Evolutionary conservation across 2,113 vertebrate species (phyloP), one percentile per base, ranked within the genome.

Genomic region (Pelusios castaneus): DNA sequence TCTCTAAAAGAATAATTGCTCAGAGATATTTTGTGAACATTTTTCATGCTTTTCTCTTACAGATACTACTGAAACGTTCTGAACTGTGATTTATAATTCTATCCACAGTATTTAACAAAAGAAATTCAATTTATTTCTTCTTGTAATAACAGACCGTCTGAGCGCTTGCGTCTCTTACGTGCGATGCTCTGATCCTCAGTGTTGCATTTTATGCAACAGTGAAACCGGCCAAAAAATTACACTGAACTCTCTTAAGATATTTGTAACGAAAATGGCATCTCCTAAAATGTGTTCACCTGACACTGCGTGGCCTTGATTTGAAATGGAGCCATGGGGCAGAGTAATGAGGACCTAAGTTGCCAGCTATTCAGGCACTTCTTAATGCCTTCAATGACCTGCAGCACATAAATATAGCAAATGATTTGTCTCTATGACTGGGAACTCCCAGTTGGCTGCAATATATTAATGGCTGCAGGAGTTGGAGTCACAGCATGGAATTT

Each of bases 81-180:
- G 0, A 89, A 45, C n/a, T 56, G 86, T 54, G 82, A 93, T 94
- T 96, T 95, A 87, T 89, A 86, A 83, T 67, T 93, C 88, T 94
- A 95, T 91, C 3, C 0, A 92, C 84, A 95, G 84, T 94, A 84
- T 79, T 96, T 93, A 96, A 87, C 80, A 89, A 85, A 83, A 92
- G 80, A 94, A 97, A 96, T 87, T 89, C 60, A 94, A 90, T 95
- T 94, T 85, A 95, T 96, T 95, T 83, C 87, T 82, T 80, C 90
- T 78, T 51, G 6, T 91, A 80, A 86, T 84, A 93, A 94, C 47
- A 78, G 80, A 85, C 87, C 56, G 55, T 29, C 89, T 63, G 81
- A 96, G 80, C 10, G 58, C 24, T 67, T n/a, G 41, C 34, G 41
- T 54, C 55, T 24, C 51, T 87, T 63, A 77, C 0, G 9, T 89